A percentile compares a stretch with the other conserved stretches of the same genome.
These are phyloP conservation scores for Fragariocoptes setiger DNA, from an alignment of 1,140 invertebrate genomes.

Conservation along the genomic window DNA sequence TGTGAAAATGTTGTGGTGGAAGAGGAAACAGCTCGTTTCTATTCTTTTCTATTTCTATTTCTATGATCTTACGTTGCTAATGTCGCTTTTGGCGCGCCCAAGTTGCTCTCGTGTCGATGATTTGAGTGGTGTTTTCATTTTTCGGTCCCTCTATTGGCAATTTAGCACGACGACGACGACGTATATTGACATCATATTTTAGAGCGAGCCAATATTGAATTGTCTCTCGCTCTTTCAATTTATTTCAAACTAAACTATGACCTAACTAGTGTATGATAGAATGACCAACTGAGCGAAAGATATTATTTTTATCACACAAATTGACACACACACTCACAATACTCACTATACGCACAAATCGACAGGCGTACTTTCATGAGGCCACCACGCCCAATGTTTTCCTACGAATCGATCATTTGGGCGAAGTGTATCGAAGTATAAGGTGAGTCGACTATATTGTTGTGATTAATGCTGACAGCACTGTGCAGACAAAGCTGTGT, in stretches of 20 bases:
- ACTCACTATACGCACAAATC: neutral
- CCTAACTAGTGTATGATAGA: too few relatives aligned
- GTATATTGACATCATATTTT: too few relatives aligned
- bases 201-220: too few relatives aligned
- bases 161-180: too few relatives aligned
- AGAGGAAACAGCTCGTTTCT: neutral
- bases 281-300: neutral
- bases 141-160: too few relatives aligned
- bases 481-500: neutral
- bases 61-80: too few relatives aligned
- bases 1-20: neutral
- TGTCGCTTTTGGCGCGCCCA: too few relatives aligned
- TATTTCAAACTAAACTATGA: too few relatives aligned
- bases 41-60: slow-evolving; percentile 4
- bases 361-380: slow-evolving; percentile 61
- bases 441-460: slow-evolving; percentile 2
- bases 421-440: slow-evolving; percentile 1
- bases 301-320: slow-evolving; percentile 1
- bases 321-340: neutral
- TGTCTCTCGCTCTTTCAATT: too few relatives aligned
- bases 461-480: slow-evolving; percentile 3
- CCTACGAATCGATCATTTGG: slow-evolving; percentile 43
- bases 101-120: too few relatives aligned
- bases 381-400: slow-evolving; percentile 87
- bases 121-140: too few relatives aligned